Evolutionary conservation across 2,797 vertebrate species (phyloP).

Genomic region (Lepilemur ruficaudatus): DNA sequence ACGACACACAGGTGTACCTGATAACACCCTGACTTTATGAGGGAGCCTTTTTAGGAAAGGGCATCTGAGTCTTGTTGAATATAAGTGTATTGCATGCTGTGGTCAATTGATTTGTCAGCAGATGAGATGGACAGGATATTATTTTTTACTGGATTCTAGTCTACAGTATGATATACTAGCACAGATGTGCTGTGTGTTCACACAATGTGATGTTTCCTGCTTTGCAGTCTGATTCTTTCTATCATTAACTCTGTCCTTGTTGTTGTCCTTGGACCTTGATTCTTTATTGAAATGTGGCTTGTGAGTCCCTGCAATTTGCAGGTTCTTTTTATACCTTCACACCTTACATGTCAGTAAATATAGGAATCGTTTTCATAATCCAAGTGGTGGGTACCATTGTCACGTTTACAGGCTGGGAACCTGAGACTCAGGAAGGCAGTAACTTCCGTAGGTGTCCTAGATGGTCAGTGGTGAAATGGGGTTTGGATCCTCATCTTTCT

Average conservation of each 20-base stretch:
- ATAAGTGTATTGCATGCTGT: rapidly evolving
- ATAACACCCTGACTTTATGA: neutral
- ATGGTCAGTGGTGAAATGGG: neutral
- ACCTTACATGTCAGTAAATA: neutral
- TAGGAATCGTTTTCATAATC: neutral
- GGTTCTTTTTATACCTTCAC: neutral
- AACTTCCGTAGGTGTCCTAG: neutral
- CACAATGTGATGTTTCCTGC: neutral
- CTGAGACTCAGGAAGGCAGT: neutral
- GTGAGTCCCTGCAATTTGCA: neutral
- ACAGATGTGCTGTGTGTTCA: no score
- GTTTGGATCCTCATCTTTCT: neutral
- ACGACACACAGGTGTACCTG: no score
- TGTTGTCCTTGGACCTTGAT: neutral
- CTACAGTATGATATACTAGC: rapidly evolving
- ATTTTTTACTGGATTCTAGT: neutral
- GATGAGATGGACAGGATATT: neutral
- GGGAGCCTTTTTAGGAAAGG: neutral
- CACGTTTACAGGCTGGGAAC: neutral
- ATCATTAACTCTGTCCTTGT: neutral
- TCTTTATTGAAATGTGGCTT: neutral
- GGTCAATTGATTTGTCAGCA: neutral
- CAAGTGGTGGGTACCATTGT: neutral
- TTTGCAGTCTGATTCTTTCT: neutral
- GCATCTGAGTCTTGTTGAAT: neutral